These are phyloP conservation scores for Subacronicta megacephala DNA, from an alignment of 2,888 invertebrate genomes.

Conservation along the genomic window DNA sequence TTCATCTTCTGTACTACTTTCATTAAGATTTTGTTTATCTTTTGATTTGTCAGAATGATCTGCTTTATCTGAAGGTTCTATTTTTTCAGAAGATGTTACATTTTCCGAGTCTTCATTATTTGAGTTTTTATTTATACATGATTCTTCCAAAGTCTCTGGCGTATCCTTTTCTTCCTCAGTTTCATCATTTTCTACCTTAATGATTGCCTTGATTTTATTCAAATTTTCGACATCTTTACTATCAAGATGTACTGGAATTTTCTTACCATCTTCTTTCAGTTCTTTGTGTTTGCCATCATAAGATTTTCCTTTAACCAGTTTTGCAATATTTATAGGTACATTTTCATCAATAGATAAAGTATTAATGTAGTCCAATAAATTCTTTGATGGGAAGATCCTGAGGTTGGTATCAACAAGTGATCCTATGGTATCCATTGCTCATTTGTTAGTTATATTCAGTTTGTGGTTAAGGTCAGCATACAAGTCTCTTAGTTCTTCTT, in stretches of 20 bases:
- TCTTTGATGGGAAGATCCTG: conserved; percentile 90
- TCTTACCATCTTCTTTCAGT: conserved; percentile 51
- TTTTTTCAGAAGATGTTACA: conserved; percentile 24
- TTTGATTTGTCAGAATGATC: conserved; percentile 29
- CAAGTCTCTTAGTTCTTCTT: conserved; percentile 93
- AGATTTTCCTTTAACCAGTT: conserved; percentile 64
- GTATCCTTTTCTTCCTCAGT: conserved; percentile 30
- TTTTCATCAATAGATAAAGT: conserved; percentile 81
- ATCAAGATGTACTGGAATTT: conserved; percentile 61
- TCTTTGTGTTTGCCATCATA: conserved; percentile 47
- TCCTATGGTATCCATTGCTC: conserved; percentile 87
- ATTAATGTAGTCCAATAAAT: conserved; percentile 88
- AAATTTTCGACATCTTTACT: conserved; percentile 71
- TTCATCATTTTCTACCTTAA: conserved; percentile 36
- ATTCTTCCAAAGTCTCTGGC: conserved; percentile 22
- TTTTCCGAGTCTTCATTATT: conserved; percentile 32
- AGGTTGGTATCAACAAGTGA: conserved; percentile 91
- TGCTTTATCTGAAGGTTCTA: conserved; percentile 27
- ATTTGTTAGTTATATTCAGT: conserved; percentile 89
- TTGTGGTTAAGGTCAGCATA: conserved; percentile 94
- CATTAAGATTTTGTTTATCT: conserved; percentile 37
- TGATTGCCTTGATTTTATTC: conserved; percentile 65
- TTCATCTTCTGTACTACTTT: conserved; percentile 32
- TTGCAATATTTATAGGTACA: conserved; percentile 88
- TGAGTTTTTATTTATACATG: conserved; percentile 23